Evolutionary conservation across 2,797 vertebrate species (phyloP).

Genomic region (Morus bassanus): DNA sequence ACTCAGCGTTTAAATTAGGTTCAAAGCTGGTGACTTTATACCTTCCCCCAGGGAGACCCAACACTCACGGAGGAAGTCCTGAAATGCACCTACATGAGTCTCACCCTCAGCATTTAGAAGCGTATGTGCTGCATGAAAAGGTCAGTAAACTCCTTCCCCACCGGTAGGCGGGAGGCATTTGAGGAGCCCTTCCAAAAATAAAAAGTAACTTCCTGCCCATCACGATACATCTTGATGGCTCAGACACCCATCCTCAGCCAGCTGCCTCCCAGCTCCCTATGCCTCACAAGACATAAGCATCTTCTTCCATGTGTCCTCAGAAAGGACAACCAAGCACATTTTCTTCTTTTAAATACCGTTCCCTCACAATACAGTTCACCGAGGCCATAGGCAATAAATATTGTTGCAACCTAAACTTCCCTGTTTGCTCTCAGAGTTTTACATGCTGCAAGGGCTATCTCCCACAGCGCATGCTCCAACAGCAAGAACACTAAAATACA

Average conservation of each 20-base stretch:
- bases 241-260: not conserved
- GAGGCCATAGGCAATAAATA: not conserved
- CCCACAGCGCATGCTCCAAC: not conserved
- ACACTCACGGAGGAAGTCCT: constrained; percentile 5
- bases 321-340: not conserved
- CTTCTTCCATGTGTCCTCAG: not conserved
- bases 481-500: not conserved
- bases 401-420: not conserved
- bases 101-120: not conserved
- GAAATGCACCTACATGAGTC: not conserved
- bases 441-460: not conserved
- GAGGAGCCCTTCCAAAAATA: not conserved
- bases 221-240: not conserved
- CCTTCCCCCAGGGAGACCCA: not conserved
- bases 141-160: not conserved
- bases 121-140: not conserved
- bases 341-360: not conserved
- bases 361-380: rapidly evolving
- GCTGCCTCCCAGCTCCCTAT: not conserved
- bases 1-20: not conserved
- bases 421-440: not conserved
- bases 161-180: not conserved
- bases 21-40: constrained; percentile 25
- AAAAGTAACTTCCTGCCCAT: constrained; percentile 3
- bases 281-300: not conserved